phyloP scores from a whole-genome alignment of 2,797 vertebrate genomes.

The Karalla daura region DNA sequence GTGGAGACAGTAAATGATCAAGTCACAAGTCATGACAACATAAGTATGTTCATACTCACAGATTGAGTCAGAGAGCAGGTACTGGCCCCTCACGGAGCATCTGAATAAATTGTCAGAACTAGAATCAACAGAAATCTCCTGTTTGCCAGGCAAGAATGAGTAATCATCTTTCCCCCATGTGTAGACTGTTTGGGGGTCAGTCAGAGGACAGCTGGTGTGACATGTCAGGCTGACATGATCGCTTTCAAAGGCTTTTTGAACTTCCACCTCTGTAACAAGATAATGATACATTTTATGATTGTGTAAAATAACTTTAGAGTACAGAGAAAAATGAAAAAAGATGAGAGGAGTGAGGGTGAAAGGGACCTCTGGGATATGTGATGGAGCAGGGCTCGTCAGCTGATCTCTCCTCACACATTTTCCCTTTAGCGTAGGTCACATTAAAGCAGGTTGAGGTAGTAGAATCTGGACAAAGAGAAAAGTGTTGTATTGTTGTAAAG shows the following conservation, averaged over 20 bases:
- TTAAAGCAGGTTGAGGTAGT: constrained; percentile 16
- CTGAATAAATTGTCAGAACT: background rate
- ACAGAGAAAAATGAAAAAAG: background rate
- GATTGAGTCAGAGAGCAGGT: constrained; percentile 13
- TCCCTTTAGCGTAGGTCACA: constrained; percentile 24
- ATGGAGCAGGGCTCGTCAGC: constrained; percentile 28
- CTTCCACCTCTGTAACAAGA: constrained; percentile 1
- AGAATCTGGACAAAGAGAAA: constrained; percentile 25
- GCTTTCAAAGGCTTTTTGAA: background rate
- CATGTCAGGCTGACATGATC: constrained; percentile 23
- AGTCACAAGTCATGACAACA: too few relatives aligned
- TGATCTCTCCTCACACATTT: constrained; percentile 20
- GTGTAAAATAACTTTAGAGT: background rate
- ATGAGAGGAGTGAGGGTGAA: too few relatives aligned
- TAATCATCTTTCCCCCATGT: background rate
- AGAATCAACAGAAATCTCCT: fast-evolving
- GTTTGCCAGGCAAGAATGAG: background rate
- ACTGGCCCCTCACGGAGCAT: background rate
- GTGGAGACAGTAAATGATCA: too few relatives aligned
- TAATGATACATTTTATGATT: background rate
- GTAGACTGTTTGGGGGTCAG: background rate
- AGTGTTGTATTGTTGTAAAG: background rate
- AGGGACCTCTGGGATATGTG: constrained; percentile 45
- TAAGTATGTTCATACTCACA: constrained; percentile 22
- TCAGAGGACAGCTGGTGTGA: constrained; percentile 5